Conservation (phyloP, 2,797 vertebrate genomes). For the Chiroxiphia lanceolata region DNA sequence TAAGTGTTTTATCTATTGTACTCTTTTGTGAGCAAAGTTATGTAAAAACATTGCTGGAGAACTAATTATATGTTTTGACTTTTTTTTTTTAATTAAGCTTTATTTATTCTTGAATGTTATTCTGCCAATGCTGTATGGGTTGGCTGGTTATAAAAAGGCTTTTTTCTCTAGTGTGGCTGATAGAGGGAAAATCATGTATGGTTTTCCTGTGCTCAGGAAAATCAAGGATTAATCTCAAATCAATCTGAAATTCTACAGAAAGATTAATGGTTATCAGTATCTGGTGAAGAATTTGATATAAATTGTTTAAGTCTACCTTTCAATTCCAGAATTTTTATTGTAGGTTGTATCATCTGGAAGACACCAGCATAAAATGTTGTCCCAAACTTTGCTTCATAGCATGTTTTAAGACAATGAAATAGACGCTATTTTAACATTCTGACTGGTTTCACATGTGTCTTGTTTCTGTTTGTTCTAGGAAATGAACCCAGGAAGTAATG, state of each 20-base stretch:
- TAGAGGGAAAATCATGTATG: not conserved
- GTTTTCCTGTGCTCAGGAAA: not conserved
- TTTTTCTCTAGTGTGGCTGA: not conserved
- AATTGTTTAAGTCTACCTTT: not conserved
- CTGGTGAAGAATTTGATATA: not conserved
- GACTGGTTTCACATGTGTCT: not conserved
- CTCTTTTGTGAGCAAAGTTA: not conserved
- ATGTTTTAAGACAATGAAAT: not conserved
- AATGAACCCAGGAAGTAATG: conserved; percentile 50
- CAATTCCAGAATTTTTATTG: not conserved
- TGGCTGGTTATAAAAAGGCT: not conserved
- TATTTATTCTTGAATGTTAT: not conserved
- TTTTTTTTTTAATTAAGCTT: not conserved
- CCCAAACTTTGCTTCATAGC: not conserved
- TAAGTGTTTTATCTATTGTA: not conserved
- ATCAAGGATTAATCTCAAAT: not conserved
- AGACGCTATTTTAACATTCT: not conserved
- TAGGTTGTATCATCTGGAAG: not conserved
- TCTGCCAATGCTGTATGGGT: not conserved
- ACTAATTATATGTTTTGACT: not conserved
- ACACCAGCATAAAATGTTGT: not conserved
- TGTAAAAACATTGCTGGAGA: not conserved
- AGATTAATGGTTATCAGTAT: not conserved
- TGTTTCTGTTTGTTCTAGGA: conserved; percentile 64
- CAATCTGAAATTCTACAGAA: not conserved